Evolutionary conservation across 2,888 invertebrate species (phyloP).

Genomic region (Augiades crinisus): DNA sequence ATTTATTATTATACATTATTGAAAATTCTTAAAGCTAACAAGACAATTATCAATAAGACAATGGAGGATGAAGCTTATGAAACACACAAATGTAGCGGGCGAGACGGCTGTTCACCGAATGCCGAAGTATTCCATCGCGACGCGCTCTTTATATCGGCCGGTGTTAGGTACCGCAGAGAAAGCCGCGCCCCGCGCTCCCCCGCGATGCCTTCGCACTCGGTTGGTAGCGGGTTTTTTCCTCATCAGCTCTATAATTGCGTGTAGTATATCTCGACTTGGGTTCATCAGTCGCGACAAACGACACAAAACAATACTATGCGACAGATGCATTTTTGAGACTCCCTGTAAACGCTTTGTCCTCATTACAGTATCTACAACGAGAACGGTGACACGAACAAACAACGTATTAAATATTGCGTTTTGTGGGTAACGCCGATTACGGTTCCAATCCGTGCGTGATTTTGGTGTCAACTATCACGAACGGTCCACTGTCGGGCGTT

Average conservation of each 20-base stretch:
- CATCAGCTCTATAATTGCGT: conserved; percentile 73
- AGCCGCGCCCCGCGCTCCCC: conserved; percentile 74
- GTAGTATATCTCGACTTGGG: conserved; percentile 63
- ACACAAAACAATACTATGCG: conserved; percentile 35
- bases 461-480: conserved; percentile 9
- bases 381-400: neutral
- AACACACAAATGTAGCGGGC: conserved; percentile 68
- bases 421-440: neutral
- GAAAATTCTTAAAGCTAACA: conserved; percentile 58
- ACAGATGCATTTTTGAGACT: neutral
- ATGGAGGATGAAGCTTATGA: conserved; percentile 51
- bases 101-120: conserved; percentile 80
- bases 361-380: neutral
- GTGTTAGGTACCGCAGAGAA: conserved; percentile 61
- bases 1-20: conserved; percentile 64
- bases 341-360: neutral
- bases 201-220: conserved; percentile 55
- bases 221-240: conserved; percentile 79
- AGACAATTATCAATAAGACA: conserved; percentile 45
- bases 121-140: conserved; percentile 75
- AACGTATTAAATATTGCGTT: neutral
- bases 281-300: conserved; percentile 66
- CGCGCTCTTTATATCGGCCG: conserved; percentile 76
- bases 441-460: neutral
- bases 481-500: neutral